These are phyloP conservation scores for Chelonia mydas DNA, from an alignment of 2,797 vertebrate species.

Conservation along the genomic window DNA sequence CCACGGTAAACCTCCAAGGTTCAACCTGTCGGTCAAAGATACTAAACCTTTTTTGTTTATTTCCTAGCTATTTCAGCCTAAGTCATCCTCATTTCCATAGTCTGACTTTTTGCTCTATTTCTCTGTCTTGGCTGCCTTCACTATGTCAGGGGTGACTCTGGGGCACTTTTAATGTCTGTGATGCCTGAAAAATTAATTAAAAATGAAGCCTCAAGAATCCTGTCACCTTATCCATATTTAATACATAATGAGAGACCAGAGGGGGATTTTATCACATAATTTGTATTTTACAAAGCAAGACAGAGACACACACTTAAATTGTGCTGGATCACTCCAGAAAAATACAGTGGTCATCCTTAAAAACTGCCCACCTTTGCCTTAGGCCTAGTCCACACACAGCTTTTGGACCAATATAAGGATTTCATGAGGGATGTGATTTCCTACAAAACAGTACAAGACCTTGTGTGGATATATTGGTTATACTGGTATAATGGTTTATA, in stretches of 20 bases:
- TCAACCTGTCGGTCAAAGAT: neutral
- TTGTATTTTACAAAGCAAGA: conserved; percentile 24
- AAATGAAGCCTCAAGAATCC: conserved; percentile 42
- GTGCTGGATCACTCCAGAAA: neutral
- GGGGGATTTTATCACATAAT: conserved; percentile 47
- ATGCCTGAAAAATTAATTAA: conserved; percentile 56
- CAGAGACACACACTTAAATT: conserved; percentile 11
- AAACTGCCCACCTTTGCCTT: conserved; percentile 20
- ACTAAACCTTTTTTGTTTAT: neutral
- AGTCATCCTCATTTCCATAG: neutral
- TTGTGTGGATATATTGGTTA: neutral
- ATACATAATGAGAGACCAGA: conserved; percentile 10
- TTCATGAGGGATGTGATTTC: neutral
- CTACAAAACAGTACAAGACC: neutral
- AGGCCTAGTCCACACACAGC: neutral
- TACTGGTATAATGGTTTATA: neutral
- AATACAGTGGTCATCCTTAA: neutral
- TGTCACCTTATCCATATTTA: conserved; percentile 17
- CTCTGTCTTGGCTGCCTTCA: conserved; percentile 21
- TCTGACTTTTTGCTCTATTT: conserved; percentile 25
- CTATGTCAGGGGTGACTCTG: conserved; percentile 36
- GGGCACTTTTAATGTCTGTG: conserved; percentile 51
- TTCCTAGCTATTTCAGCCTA: neutral
- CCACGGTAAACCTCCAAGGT: neutral
- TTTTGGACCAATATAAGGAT: neutral